Evolutionary conservation across 2,797 vertebrate genomes (phyloP), one percentile per base, ranked within the genome.

Genomic region (Anas acuta): DNA sequence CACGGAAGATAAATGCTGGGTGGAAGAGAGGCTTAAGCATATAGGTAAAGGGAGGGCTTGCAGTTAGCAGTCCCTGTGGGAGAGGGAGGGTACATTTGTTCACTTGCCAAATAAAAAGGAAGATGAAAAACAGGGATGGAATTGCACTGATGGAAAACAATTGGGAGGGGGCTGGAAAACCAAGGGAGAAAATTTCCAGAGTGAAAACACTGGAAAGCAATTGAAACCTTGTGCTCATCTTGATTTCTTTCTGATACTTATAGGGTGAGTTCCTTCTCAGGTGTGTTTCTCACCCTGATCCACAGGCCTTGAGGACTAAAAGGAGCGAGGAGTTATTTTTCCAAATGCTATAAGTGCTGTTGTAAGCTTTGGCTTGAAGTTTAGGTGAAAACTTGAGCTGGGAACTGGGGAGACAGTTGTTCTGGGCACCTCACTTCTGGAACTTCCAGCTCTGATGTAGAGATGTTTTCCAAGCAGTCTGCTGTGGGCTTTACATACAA

Each of bases 331-430:
- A 14, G n/a, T 22, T 86, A 19, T 12, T 47, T 57, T 60, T 28
- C 5, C 21, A 4, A 28, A 4, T 32, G 10, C 16, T 14, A 0
- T 22, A 4, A 28, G 3, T 32, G 10, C 14, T 18, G 0, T 22
- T 62, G 9, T 54, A 49, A 53, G 25, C 21, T 65, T 80, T 7
- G 4, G 1, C 3, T 11, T 35, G 15, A 65, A 73, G 26, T 25
- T 80, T 17, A 20, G 75, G 21, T 53, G 41, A 70, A 41, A 18
- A 8, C n/a, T 77, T 60, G 35, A 56, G 19, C 25, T 65, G 19
- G 18, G 22, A 82, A 22, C 60, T 22, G 33, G 12, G 21, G 20
- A 86, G 56, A 7, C 4, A 10, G 16, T 26, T 5, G 1, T 35
- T 70, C 35, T 33, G 51, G 43, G n/a, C 11, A 28, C 25, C 21